Conservation (phyloP, 2,888 invertebrate genomes). For the Eupithecia abbreviata region DNA sequence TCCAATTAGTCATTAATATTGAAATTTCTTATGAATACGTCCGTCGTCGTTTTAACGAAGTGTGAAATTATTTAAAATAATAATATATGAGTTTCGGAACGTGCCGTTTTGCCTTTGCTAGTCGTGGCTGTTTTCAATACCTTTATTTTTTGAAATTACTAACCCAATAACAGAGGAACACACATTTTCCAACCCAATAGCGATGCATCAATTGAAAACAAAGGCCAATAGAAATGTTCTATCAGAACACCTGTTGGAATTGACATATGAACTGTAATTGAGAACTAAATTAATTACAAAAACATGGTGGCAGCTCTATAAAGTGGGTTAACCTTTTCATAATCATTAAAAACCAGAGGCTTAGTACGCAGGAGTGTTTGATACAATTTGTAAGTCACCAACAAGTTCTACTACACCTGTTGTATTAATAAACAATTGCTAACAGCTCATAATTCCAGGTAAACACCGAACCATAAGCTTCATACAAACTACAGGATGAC, state of each 20-base stretch:
- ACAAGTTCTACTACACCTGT: constrained; percentile 15
- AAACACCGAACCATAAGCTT: constrained; percentile 82
- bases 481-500: constrained; percentile 77
- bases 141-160: too few relatives aligned
- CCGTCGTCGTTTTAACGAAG: background rate
- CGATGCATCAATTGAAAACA: background rate
- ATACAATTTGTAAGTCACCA: constrained; percentile 77
- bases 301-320: constrained; percentile 82
- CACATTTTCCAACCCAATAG: constrained; percentile 7
- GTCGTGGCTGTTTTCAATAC: background rate
- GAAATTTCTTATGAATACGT: background rate
- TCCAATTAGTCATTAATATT: background rate
- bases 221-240: background rate
- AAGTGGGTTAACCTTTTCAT: constrained; percentile 71
- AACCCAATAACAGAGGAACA: too few relatives aligned
- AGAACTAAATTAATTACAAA: constrained; percentile 51
- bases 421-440: constrained; percentile 32
- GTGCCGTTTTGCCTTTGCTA: background rate
- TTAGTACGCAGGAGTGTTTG: constrained; percentile 83
- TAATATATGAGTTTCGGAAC: background rate
- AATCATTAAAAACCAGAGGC: constrained; percentile 75
- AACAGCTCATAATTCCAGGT: constrained; percentile 59
- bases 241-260: constrained; percentile 8
- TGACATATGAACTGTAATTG: constrained; percentile 20
- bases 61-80: background rate